These are phyloP conservation scores for Eupithecia vulgata DNA, from an alignment of 2,888 invertebrate species.

Conservation along the genomic window DNA sequence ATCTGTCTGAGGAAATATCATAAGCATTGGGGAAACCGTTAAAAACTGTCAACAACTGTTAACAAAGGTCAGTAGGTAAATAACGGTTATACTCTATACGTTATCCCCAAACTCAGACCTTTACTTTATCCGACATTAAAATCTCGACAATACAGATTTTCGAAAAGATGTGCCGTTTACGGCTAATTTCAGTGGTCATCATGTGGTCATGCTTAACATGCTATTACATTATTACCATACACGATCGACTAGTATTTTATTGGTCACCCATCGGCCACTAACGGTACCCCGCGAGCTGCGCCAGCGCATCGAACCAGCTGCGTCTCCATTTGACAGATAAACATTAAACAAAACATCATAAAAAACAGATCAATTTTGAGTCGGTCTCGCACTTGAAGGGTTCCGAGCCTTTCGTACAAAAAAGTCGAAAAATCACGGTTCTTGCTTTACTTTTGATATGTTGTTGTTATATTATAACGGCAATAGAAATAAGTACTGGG, in stretches of 20 bases:
- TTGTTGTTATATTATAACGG: neutral
- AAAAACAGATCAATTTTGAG: slow-evolving; percentile 25
- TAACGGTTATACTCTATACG: neutral
- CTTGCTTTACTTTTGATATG: neutral
- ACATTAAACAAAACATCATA: slow-evolving; percentile 52
- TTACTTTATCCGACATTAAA: neutral
- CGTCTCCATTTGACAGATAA: slow-evolving; percentile 46
- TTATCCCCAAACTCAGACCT: neutral
- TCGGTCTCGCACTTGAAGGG: neutral
- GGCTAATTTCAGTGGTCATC: slow-evolving; percentile 61
- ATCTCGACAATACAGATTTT: neutral
- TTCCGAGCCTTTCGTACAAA: neutral
- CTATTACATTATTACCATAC: slow-evolving; percentile 76
- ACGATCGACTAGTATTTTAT: slow-evolving; percentile 63
- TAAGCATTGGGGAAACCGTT: neutral
- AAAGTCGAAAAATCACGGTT: neutral
- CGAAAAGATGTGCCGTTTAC: slow-evolving; percentile 20
- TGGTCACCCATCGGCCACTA: slow-evolving; percentile 65
- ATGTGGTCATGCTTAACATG: slow-evolving; percentile 67
- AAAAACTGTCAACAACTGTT: neutral
- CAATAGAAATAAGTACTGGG: neutral
- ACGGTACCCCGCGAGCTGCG: slow-evolving; percentile 54
- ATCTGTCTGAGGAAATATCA: neutral
- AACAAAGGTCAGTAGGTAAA: neutral
- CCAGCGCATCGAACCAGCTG: slow-evolving; percentile 55